These are phyloP conservation scores for Nannoperca obscura DNA, from an alignment of 2,797 vertebrate species.

Conservation along the genomic window DNA sequence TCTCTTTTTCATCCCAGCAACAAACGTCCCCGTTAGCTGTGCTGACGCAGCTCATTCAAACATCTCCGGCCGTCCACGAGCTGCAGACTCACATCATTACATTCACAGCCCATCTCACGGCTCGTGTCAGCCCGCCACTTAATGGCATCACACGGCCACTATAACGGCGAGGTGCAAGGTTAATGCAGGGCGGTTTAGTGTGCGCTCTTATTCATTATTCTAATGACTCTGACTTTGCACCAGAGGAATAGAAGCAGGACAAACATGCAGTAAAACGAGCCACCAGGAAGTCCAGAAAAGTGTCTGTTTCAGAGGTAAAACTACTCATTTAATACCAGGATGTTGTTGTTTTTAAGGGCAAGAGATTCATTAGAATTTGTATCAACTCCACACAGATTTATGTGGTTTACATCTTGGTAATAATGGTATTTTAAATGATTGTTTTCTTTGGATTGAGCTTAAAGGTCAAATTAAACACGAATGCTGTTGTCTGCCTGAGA, in stretches of 20 bases:
- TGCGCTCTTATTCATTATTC: conserved; percentile 48
- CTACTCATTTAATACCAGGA: background rate
- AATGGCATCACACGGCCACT: conserved; percentile 59
- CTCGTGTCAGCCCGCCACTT: conserved; percentile 58
- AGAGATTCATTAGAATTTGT: background rate
- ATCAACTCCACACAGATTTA: background rate
- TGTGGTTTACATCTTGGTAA: background rate
- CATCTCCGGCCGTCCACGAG: conserved; percentile 57
- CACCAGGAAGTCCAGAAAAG: background rate
- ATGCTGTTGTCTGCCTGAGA: background rate
- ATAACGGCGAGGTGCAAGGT: conserved; percentile 65
- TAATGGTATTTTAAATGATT: background rate
- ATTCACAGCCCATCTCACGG: conserved; percentile 52
- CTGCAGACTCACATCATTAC: conserved; percentile 67
- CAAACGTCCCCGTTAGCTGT: conserved; percentile 51
- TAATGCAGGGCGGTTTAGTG: conserved; percentile 53
- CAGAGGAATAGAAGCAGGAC: background rate
- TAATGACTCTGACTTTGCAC: conserved; percentile 45
- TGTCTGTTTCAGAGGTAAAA: background rate
- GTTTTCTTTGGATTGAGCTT: background rate
- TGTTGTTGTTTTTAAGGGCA: background rate
- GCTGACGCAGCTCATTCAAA: conserved; percentile 56
- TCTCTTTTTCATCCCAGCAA: conserved; percentile 36
- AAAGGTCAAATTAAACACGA: background rate
- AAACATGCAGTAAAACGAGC: conserved; percentile 6